phyloP scores from a whole-genome alignment of 1,140 invertebrate genomes.

The Adelges cooleyi region DNA sequence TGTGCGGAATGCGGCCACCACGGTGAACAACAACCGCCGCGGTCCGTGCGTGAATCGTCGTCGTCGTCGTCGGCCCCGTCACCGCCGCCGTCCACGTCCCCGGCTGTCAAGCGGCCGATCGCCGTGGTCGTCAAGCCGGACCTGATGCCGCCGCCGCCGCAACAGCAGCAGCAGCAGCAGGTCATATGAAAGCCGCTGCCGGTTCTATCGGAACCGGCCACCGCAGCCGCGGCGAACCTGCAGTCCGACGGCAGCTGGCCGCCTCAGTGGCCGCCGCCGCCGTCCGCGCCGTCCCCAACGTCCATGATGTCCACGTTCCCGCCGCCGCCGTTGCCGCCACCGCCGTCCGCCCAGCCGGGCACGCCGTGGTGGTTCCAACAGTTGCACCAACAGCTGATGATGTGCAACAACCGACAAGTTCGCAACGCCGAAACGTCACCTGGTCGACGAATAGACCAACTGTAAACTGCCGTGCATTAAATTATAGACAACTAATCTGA shows the following conservation, averaged over 20 bases:
- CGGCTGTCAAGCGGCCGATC: conserved; percentile 34
- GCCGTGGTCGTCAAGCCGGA: conserved; percentile 33
- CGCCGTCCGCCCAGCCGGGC: neutral
- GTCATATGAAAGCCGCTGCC: conserved; percentile 73
- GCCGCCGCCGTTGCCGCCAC: neutral
- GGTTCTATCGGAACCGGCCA: conserved; percentile 48
- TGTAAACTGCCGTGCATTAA: too few relatives aligned
- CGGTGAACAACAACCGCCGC: too few relatives aligned
- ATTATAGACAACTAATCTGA: too few relatives aligned
- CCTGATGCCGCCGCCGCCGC: conserved; percentile 37
- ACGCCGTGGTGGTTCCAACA: conserved; percentile 1
- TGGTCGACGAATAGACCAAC: neutral
- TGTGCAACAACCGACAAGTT: neutral
- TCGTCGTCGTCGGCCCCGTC: conserved; percentile 35
- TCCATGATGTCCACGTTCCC: neutral
- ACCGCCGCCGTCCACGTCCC: conserved; percentile 19
- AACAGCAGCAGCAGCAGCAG: too few relatives aligned
- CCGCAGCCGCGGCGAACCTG: neutral
- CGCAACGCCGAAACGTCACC: neutral
- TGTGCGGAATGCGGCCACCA: conserved; percentile 38
- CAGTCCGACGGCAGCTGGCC: conserved; percentile 8
- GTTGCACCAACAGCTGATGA: neutral
- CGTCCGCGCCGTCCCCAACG: neutral
- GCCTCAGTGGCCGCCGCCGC: neutral
- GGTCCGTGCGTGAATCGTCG: conserved; percentile 1